Conservation (phyloP, 2,888 invertebrate species). For the Slavum lentiscoides region DNA sequence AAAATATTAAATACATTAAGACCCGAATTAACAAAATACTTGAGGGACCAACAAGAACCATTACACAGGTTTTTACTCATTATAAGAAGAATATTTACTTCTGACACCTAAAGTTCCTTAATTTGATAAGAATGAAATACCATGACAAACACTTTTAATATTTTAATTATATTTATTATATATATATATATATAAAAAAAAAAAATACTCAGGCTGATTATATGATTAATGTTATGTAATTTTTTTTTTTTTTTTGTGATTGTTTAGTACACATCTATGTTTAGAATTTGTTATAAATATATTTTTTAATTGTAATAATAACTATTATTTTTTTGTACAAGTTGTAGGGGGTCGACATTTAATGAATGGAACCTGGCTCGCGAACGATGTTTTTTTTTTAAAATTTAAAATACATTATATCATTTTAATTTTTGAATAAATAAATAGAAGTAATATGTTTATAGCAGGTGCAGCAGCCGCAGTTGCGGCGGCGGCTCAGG, state of each 20-base stretch:
- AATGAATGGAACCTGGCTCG: slow-evolving; percentile 45
- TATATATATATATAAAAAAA: slow-evolving; percentile 29
- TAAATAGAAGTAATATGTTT: slow-evolving; percentile 52
- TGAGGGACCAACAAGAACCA: slow-evolving; percentile 51
- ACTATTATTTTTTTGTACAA: slow-evolving; percentile 53
- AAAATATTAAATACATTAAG: slow-evolving; percentile 47
- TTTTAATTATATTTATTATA: slow-evolving; percentile 42
- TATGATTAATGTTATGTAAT: slow-evolving; percentile 48
- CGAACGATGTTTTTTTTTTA: slow-evolving; percentile 10
- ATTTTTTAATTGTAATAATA: slow-evolving; percentile 47
- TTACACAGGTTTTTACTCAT: slow-evolving; percentile 48
- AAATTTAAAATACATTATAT: slow-evolving; percentile 6
- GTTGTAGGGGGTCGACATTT: slow-evolving; percentile 47
- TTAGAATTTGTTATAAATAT: slow-evolving; percentile 49
- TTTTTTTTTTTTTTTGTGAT: slow-evolving; percentile 40
- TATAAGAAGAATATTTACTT: slow-evolving; percentile 45
- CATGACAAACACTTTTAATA: slow-evolving; percentile 50
- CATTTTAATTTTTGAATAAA: slow-evolving; percentile 38
- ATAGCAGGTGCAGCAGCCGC: slow-evolving; percentile 61
- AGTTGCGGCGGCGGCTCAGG: slow-evolving; percentile 84
- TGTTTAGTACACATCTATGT: slow-evolving; percentile 53
- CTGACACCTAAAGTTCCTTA: slow-evolving; percentile 52
- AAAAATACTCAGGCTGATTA: slow-evolving; percentile 51
- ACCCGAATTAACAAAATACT: slow-evolving; percentile 51
- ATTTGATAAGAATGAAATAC: slow-evolving; percentile 52